Conservation (phyloP, 2,113 vertebrate genomes). For the Pachypanchax playfairii region DNA sequence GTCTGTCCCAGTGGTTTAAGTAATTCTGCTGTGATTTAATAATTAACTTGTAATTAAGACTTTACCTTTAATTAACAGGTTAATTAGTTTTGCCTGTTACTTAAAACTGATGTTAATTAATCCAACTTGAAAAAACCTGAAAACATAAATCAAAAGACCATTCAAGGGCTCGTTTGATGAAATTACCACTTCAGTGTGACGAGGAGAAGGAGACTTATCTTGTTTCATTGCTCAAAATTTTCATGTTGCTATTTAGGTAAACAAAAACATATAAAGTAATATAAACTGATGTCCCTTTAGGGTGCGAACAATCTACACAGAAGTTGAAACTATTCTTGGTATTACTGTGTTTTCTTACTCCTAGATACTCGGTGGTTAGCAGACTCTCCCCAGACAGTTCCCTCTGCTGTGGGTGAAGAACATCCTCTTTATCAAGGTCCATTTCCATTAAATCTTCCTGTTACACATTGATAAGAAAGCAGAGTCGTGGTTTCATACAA, state of each 20-base stretch:
- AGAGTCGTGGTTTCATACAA: not conserved
- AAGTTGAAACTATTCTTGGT: not conserved
- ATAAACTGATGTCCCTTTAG: not conserved
- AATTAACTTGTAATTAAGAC: not conserved
- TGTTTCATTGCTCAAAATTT: not conserved
- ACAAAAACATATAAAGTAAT: not conserved
- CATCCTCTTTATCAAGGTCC: slow-evolving; percentile 90
- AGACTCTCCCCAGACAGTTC: slow-evolving; percentile 93
- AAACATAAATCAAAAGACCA: no score
- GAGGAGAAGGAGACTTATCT: no score
- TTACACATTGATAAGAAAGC: slow-evolving; percentile 12
- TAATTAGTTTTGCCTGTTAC: not conserved
- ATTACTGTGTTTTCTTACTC: slow-evolving; percentile 78
- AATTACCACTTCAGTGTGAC: not conserved
- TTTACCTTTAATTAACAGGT: not conserved
- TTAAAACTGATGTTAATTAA: not conserved
- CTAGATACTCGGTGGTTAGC: slow-evolving; percentile 93
- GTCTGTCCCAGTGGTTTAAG: no score
- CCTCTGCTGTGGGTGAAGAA: slow-evolving; percentile 86
- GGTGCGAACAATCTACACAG: not conserved
- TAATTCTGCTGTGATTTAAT: not conserved
- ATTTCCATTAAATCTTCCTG: slow-evolving; percentile 88
- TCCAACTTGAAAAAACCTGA: not conserved
- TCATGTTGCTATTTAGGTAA: not conserved
- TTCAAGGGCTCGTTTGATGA: not conserved